A percentile compares a stretch with the other conserved stretches of the same genome.
These are phyloP conservation scores for Cercocebus atys DNA, from an alignment of 2,113 vertebrate species.

Conservation along the genomic window DNA sequence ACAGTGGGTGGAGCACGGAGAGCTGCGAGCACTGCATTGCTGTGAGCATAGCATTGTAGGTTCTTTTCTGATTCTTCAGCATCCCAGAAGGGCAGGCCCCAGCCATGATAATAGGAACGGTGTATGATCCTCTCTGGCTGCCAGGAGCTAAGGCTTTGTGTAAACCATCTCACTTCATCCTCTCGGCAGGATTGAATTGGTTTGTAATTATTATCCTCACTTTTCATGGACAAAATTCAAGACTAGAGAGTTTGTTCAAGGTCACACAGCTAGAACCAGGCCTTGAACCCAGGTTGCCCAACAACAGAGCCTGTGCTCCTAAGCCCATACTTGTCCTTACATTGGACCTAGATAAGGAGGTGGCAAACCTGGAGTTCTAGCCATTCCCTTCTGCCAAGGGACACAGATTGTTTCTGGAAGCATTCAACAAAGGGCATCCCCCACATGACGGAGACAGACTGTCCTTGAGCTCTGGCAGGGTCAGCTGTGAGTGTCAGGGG, in stretches of 20 bases:
- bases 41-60: not conserved
- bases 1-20: not conserved
- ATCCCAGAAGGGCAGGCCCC: not conserved
- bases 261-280: not conserved
- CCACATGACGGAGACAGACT: not conserved
- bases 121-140: not conserved
- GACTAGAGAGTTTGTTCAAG: not conserved
- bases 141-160: not conserved
- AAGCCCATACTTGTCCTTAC: rapidly evolving
- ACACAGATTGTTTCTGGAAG: not conserved
- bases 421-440: not conserved
- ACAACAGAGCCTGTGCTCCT: not conserved
- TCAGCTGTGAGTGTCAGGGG: not conserved
- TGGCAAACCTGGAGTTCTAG: not conserved
- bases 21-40: not conserved
- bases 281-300: not conserved
- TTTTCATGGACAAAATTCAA: not conserved
- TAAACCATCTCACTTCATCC: not conserved
- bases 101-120: no score
- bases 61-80: not conserved
- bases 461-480: not conserved
- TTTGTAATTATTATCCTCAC: not conserved
- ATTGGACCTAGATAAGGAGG: not conserved
- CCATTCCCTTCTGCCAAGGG: not conserved
- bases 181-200: not conserved